Evolutionary conservation across 2,113 vertebrate genomes (phyloP).

Genomic region (Callionymus lyra): DNA sequence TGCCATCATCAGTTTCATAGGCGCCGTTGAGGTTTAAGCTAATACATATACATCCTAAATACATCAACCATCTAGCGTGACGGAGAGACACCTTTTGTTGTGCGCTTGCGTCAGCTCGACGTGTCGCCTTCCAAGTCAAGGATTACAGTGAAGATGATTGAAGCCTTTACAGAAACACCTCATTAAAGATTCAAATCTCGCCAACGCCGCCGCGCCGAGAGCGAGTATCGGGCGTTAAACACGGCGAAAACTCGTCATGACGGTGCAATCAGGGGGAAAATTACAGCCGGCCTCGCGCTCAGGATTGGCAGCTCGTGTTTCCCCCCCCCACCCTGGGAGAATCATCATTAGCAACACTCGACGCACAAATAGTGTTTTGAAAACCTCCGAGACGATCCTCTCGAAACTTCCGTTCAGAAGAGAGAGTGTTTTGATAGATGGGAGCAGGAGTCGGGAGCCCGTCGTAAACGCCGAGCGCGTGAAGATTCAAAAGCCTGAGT

Average conservation of each 20-base stretch:
- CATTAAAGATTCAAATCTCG: constrained; percentile 37
- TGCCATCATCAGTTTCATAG: no score
- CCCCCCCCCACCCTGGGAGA: constrained; percentile 42
- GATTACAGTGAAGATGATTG: constrained; percentile 26
- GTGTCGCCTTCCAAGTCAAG: constrained; percentile 29
- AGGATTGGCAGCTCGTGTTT: constrained; percentile 55
- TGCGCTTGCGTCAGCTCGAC: constrained; percentile 9
- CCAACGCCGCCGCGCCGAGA: constrained; percentile 12
- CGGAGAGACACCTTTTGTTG: constrained; percentile 12
- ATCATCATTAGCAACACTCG: constrained; percentile 56
- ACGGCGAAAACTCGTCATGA: constrained; percentile 52
- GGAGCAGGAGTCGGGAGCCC: no score
- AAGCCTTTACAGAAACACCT: constrained; percentile 26
- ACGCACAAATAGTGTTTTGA: constrained; percentile 38
- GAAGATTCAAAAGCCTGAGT: no score
- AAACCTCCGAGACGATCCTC: constrained; percentile 13
- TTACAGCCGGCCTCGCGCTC: constrained; percentile 47
- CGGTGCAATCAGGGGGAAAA: constrained; percentile 61
- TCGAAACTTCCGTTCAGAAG: no score
- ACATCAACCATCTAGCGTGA: no score
- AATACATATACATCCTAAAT: no score
- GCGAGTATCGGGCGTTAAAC: constrained; percentile 36
- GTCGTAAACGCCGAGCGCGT: no score
- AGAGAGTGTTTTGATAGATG: no score
- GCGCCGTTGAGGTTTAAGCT: no score